A percentile compares a stretch with the other conserved stretches of the same genome.
phyloP scores from a whole-genome alignment of 2,888 invertebrate species.

The Trachelus tabidus region DNA sequence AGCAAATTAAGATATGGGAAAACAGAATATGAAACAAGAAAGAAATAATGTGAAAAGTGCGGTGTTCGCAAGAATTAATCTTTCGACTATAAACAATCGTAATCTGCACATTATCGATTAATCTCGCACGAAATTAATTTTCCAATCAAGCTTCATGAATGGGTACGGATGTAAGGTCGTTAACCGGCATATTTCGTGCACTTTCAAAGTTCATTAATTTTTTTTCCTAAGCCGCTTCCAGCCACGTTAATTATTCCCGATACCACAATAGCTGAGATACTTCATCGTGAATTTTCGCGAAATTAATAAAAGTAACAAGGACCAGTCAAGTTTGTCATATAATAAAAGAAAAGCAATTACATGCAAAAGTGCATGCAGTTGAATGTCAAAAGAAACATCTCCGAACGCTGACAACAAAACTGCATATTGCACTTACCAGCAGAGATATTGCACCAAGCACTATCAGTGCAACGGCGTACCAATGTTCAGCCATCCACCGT shows the following conservation, averaged over 20 bases:
- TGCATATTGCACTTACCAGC: slow-evolving; percentile 76
- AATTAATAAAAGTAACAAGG: neutral
- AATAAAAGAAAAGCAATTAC: neutral
- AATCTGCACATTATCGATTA: neutral
- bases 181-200: neutral
- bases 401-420: neutral
- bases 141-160: neutral
- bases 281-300: neutral
- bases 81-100: neutral
- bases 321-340: neutral
- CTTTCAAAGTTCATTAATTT: neutral
- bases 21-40: neutral
- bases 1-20: neutral
- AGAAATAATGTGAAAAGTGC: neutral
- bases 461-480: slow-evolving; percentile 89
- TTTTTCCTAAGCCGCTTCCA: neutral
- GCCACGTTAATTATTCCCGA: neutral
- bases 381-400: neutral
- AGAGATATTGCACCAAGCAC: slow-evolving; percentile 79
- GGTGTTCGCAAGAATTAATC: neutral
- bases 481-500: slow-evolving; percentile 88
- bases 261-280: neutral
- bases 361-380: neutral
- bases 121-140: neutral
- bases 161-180: neutral